Percentiles rank a stretch among this genome's conserved stretches.
Evolutionary conservation across 1,140 invertebrate genomes (phyloP).

Genomic region (Holcopasites calliopsidis): DNA sequence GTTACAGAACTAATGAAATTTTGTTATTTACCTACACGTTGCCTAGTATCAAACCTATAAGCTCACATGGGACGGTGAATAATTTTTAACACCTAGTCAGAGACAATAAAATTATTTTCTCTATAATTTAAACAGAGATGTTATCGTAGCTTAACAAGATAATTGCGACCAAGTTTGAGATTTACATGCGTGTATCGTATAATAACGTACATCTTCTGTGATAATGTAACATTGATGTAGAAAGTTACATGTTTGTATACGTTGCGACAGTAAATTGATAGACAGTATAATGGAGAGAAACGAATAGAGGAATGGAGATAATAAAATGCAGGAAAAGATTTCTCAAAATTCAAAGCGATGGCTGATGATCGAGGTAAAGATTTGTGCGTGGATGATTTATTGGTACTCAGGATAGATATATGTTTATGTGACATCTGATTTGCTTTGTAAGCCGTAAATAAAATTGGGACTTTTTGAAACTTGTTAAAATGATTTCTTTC

Average conservation of each 20-base stretch:
- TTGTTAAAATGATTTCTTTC: conserved; percentile 6
- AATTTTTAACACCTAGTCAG: conserved; percentile 31
- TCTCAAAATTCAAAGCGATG: neutral
- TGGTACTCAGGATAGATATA: conserved; percentile 17
- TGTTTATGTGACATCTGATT: conserved; percentile 53
- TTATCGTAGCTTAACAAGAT: conserved; percentile 82
- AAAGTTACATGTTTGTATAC: conserved; percentile 62
- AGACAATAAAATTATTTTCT: conserved; percentile 48
- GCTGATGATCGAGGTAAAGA: neutral
- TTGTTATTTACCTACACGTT: conserved; percentile 80
- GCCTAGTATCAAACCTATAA: conserved; percentile 79
- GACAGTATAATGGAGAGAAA: neutral
- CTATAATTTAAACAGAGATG: conserved; percentile 80
- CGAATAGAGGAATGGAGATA: neutral
- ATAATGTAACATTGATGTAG: conserved; percentile 42
- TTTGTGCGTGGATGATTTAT: neutral
- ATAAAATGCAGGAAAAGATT: neutral
- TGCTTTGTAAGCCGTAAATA: conserved; percentile 63
- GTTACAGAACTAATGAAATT: neutral
- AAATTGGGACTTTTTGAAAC: conserved; percentile 5
- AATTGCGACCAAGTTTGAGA: conserved; percentile 23
- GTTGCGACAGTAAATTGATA: conserved; percentile 17
- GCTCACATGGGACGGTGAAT: neutral
- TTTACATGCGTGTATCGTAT: conserved; percentile 87
- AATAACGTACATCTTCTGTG: conserved; percentile 68